phyloP scores from a whole-genome alignment of 2,797 vertebrate genomes.

The Pangasius mekongensis region DNA sequence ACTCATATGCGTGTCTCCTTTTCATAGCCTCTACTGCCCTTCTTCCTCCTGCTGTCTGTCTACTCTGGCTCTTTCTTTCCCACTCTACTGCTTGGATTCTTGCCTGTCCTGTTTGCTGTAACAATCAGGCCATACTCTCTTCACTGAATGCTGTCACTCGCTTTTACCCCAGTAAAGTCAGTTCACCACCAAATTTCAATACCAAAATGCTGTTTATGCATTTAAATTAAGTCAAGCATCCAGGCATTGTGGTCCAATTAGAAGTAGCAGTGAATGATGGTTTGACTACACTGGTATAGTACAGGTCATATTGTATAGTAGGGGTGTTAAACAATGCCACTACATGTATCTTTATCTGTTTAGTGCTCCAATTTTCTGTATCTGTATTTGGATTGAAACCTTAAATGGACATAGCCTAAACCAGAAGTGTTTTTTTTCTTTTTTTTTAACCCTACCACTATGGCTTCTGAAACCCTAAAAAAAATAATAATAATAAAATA shows the following conservation, averaged over 20 bases:
- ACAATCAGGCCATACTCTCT: slow-evolving; percentile 5
- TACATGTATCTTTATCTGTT: neutral
- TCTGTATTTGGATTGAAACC: neutral
- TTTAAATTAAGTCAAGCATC: neutral
- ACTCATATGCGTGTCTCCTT: slow-evolving; percentile 51
- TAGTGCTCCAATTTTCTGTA: neutral
- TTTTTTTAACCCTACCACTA: neutral
- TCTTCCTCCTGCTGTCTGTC: slow-evolving; percentile 31
- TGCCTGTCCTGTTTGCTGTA: slow-evolving; percentile 32
- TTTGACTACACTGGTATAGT: slow-evolving; percentile 9
- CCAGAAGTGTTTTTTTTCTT: neutral
- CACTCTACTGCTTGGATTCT: slow-evolving; percentile 48
- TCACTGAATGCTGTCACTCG: slow-evolving; percentile 28
- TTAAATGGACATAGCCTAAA: neutral
- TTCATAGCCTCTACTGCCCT: slow-evolving; percentile 43
- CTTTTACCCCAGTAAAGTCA: slow-evolving; percentile 31
- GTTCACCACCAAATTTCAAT: neutral
- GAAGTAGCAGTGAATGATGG: slow-evolving; percentile 26
- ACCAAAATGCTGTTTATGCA: neutral
- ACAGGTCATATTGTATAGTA: neutral
- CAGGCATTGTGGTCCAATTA: slow-evolving; percentile 31
- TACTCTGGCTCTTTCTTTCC: slow-evolving; percentile 23
- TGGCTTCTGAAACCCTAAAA: neutral
- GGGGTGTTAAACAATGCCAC: neutral
- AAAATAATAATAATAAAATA: neutral